phyloP scores from a whole-genome alignment of 2,113 vertebrate genomes.

The Pholis gunnellus region DNA sequence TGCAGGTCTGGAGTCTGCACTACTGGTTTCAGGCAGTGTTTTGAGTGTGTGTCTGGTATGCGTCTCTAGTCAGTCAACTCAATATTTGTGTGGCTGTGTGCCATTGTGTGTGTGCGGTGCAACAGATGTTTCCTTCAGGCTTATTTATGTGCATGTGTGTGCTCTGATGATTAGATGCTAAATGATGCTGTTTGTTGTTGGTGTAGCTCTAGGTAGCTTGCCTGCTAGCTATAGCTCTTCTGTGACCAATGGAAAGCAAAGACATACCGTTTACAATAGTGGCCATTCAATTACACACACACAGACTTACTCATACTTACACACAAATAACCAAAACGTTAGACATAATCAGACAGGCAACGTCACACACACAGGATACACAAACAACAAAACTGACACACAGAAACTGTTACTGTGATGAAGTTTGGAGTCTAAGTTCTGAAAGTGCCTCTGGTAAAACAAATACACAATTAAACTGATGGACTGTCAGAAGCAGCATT shows the following conservation, averaged over 20 bases:
- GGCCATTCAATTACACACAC: background rate
- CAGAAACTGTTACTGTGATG: slow-evolving; percentile 15
- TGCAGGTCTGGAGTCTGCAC: background rate
- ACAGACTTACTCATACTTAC: slow-evolving; percentile 5
- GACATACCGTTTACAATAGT: background rate
- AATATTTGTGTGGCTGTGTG: background rate
- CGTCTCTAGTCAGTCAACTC: background rate
- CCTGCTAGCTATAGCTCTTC: slow-evolving; percentile 5
- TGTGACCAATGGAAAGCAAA: background rate
- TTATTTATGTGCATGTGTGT: slow-evolving; percentile 4
- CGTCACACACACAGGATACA: background rate
- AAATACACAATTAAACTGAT: slow-evolving; percentile 64
- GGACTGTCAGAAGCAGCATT: slow-evolving; percentile 55
- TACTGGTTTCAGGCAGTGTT: slow-evolving; percentile 29
- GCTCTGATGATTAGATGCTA: slow-evolving; percentile 13
- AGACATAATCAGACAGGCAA: slow-evolving; percentile 14
- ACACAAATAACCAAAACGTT: background rate
- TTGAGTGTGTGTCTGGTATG: background rate
- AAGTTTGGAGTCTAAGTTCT: slow-evolving; percentile 42
- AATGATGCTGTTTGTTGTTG: slow-evolving; percentile 17
- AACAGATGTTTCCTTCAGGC: background rate
- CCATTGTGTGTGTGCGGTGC: background rate
- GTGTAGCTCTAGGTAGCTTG: background rate
- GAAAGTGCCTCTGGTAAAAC: slow-evolving; percentile 54
- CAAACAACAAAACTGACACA: slow-evolving; percentile 8